phyloP scores from a whole-genome alignment of 2,797 vertebrate genomes.

The Falco columbarius region DNA sequence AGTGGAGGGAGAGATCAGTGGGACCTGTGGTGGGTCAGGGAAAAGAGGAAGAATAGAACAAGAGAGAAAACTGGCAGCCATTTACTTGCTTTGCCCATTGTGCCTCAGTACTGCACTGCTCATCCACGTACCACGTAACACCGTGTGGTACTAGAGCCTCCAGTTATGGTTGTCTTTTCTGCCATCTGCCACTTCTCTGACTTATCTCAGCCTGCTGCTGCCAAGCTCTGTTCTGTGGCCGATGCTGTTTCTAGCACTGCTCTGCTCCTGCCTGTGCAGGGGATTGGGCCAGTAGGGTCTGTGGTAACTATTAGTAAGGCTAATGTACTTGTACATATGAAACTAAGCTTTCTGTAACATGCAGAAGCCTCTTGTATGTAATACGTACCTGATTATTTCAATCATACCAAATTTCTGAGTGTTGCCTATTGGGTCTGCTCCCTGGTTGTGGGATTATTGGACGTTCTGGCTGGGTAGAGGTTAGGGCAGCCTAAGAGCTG shows the following conservation, averaged over 20 bases:
- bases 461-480: background rate
- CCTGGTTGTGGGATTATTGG: background rate
- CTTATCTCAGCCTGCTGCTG: background rate
- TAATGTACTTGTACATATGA: background rate
- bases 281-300: background rate
- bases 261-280: background rate
- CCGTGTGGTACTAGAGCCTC: fast-evolving
- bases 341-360: background rate
- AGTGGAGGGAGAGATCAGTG: background rate
- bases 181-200: fast-evolving
- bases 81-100: background rate
- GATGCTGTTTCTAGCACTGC: fast-evolving
- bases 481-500: background rate
- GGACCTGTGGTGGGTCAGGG: background rate
- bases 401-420: background rate
- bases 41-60: background rate
- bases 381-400: background rate
- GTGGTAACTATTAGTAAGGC: background rate
- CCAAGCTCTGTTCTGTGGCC: background rate
- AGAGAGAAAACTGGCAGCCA: background rate
- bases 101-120: background rate
- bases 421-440: background rate
- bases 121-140: fast-evolving
- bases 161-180: background rate
- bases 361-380: background rate